These are phyloP conservation scores for Hylaeus anthracinus DNA, from an alignment of 1,140 invertebrate genomes.

Conservation along the genomic window DNA sequence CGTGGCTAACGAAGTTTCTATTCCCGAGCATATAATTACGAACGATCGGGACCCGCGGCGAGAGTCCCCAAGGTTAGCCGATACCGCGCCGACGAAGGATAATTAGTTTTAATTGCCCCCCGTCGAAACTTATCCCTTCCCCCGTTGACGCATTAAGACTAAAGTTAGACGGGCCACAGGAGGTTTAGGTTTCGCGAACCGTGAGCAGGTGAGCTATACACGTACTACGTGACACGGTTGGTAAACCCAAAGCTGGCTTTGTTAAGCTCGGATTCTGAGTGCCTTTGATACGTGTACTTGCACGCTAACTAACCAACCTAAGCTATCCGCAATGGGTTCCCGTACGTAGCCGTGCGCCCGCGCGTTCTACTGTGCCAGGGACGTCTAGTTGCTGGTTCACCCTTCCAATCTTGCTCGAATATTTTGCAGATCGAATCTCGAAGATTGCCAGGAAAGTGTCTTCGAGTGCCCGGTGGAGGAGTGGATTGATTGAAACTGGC, in stretches of 20 bases:
- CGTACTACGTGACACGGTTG: constrained; percentile 81
- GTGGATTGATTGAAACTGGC: too few relatives aligned
- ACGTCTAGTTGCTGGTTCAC: constrained; percentile 2
- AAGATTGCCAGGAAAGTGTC: too few relatives aligned
- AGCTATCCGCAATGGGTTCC: constrained; percentile 70
- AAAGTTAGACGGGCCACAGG: constrained; percentile 74
- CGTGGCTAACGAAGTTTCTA: constrained; percentile 27
- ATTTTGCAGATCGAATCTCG: too few relatives aligned
- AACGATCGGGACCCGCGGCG: constrained; percentile 50
- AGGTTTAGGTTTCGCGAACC: constrained; percentile 75
- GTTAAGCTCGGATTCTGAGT: constrained; percentile 81
- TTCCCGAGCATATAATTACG: constrained; percentile 55
- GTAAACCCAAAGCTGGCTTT: constrained; percentile 79
- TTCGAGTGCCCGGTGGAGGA: too few relatives aligned
- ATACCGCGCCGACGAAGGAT: constrained; percentile 54
- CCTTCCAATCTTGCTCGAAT: neutral
- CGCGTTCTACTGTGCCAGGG: constrained; percentile 28
- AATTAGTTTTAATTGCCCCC: constrained; percentile 77
- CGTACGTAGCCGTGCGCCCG: constrained; percentile 31
- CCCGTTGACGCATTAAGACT: constrained; percentile 74
- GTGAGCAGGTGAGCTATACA: constrained; percentile 78
- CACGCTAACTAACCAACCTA: constrained; percentile 82
- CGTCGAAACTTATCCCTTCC: constrained; percentile 71
- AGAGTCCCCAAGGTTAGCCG: constrained; percentile 52
- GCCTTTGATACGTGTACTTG: constrained; percentile 82